These are phyloP conservation scores for Dufourea novaeangliae DNA, from an alignment of 1,140 invertebrate genomes.

Conservation along the genomic window DNA sequence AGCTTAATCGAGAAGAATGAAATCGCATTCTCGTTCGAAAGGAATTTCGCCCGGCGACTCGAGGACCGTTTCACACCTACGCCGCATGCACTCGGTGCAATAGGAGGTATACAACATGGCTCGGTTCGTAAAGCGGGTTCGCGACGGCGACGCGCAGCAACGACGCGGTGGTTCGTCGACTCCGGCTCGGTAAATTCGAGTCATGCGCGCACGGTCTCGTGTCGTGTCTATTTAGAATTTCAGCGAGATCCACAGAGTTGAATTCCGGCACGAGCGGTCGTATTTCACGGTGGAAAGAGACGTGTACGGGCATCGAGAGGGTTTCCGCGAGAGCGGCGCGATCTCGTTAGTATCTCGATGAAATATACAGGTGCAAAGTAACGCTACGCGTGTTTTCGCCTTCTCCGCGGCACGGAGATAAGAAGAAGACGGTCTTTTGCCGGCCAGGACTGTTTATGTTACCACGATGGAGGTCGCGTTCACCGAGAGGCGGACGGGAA, in stretches of 20 bases:
- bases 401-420: constrained; percentile 12
- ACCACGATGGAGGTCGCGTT: constrained; percentile 42
- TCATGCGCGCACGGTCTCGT: constrained; percentile 16
- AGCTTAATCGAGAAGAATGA: background rate
- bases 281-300: constrained; percentile 24
- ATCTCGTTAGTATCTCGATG: constrained; percentile 54
- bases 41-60: background rate
- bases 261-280: constrained; percentile 47
- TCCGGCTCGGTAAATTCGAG: constrained; percentile 30
- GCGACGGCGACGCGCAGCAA: no score
- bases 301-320: constrained; percentile 6
- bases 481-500: background rate
- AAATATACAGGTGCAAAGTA: constrained; percentile 46
- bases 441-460: constrained; percentile 14
- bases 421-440: constrained; percentile 20
- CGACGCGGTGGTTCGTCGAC: constrained; percentile 8
- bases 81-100: background rate
- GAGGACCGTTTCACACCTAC: background rate
- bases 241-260: constrained; percentile 38
- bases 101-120: no score
- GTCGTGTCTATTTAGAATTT: constrained; percentile 52
- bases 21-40: background rate
- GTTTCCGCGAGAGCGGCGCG: constrained; percentile 23
- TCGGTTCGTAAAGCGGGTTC: background rate
- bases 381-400: constrained; percentile 26